Conservation (phyloP, 2,888 invertebrate species). For the Furcula furcula region DNA sequence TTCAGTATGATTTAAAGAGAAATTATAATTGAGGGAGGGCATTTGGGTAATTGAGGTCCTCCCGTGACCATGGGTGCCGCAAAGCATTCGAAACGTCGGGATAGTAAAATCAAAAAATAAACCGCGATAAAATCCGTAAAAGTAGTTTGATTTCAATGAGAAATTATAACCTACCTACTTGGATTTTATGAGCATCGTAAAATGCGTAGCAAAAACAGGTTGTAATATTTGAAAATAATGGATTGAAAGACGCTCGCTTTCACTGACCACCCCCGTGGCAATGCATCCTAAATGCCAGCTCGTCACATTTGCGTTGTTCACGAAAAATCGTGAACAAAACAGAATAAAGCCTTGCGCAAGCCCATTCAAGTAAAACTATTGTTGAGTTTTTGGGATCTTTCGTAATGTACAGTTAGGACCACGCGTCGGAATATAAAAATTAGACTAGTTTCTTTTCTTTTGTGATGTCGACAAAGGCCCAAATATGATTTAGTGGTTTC, state of each 20-base stretch:
- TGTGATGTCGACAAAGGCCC: conserved; percentile 61
- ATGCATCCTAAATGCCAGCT: conserved; percentile 49
- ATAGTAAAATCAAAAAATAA: too few species aligned
- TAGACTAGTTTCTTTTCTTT: conserved; percentile 63
- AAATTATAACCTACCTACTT: too few species aligned
- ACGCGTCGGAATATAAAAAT: conserved; percentile 62
- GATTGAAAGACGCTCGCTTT: conserved; percentile 52
- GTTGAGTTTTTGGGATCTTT: conserved; percentile 60
- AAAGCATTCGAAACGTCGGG: too few species aligned
- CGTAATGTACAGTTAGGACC: conserved; percentile 67
- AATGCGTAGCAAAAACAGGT: conserved; percentile 20
- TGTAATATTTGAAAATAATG: conserved; percentile 28
- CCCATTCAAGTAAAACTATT: conserved; percentile 63
- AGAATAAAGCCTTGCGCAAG: conserved; percentile 68
- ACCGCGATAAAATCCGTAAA: too few species aligned
- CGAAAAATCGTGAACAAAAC: conserved; percentile 68
- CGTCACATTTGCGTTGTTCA: conserved; percentile 53
- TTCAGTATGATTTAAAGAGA: too few species aligned
- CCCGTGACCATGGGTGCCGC: too few species aligned
- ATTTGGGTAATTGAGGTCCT: too few species aligned
- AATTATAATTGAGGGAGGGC: too few species aligned
- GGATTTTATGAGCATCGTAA: too few species aligned
- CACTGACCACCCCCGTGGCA: conserved; percentile 69
- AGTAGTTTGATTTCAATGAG: too few species aligned
- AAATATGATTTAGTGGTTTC: conserved; percentile 70